Evolutionary conservation across 2,113 vertebrate genomes (phyloP).

Genomic region (Pardalotus punctatus): DNA sequence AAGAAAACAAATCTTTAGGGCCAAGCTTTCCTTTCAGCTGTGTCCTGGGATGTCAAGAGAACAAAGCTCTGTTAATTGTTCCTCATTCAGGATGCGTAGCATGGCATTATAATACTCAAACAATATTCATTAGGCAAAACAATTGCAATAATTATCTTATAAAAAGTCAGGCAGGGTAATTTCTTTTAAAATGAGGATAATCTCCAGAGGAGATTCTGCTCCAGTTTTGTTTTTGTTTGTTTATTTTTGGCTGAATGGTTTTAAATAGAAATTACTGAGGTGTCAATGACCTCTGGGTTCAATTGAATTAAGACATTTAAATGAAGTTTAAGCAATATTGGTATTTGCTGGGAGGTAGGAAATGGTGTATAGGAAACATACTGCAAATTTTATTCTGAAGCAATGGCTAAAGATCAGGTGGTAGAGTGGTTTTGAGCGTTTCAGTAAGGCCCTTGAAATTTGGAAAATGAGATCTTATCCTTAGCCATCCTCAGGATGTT

Average conservation of each 20-base stretch:
- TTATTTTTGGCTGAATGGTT: slow-evolving; percentile 66
- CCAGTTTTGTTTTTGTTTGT: slow-evolving; percentile 58
- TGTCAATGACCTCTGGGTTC: slow-evolving; percentile 71
- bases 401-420: background rate
- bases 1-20: background rate
- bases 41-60: background rate
- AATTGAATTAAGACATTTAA: slow-evolving; percentile 73
- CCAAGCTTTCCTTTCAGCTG: slow-evolving; percentile 6
- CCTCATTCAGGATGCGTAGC: background rate
- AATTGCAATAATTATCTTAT: slow-evolving; percentile 58
- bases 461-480: background rate
- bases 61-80: slow-evolving; percentile 24
- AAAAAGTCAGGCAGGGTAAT: slow-evolving; percentile 42
- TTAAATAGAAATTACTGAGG: slow-evolving; percentile 73
- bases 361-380: slow-evolving; percentile 17
- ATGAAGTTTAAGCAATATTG: slow-evolving; percentile 66
- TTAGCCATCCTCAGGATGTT: background rate
- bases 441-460: background rate
- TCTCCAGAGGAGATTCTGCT: slow-evolving; percentile 52
- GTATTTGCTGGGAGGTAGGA: slow-evolving; percentile 51
- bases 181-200: slow-evolving; percentile 63
- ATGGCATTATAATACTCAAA: slow-evolving; percentile 15
- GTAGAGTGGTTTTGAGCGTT: background rate
- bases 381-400: slow-evolving; percentile 37
- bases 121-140: slow-evolving; percentile 51